Evolutionary conservation across 2,888 invertebrate species (phyloP), one percentile per base, ranked within the genome.

Genomic region (Philhelius pedissequus): DNA sequence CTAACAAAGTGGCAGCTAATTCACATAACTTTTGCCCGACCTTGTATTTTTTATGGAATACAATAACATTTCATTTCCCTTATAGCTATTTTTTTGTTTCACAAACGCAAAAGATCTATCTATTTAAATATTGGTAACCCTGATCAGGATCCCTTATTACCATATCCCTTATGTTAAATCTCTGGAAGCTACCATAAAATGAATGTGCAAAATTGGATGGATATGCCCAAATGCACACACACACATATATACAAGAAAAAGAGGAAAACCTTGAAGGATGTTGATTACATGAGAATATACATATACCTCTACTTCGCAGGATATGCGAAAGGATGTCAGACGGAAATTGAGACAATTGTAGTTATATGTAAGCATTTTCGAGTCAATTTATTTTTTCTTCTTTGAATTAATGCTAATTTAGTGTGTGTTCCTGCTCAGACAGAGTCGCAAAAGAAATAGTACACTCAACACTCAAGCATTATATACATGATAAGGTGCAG

Each of bases 321-420:
- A 73, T 81, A 64, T 70, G 69, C 3, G 18, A 45, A 56, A 64
- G 50, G 70, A 76, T 83, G 74, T 74, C 43, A 64, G 38, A 69
- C 62, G 74, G 78, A 83, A 83, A 83, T 83, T 74, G 69, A 83
- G 69, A 74, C 83, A 83, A 74, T 83, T 73, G 69, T 50, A 74
- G 74, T 50, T 66, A 50, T 74, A 70, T 74, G 78, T 73, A 78
- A 76, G 77, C 56, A 76, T 77, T 77, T n/a, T 50, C 32, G 40
- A 71, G 35, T 62, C 6, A 18, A 40, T 62, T 18, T 54, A 5
- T 20, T 18, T 54, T 4, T 30, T 3, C 8, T 32, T 18, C 7
- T 56, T 18, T 32, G 32, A 20, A 56, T 56, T 35, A 56, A 56
- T 56, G 56, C 35, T 35, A 56, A 56, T 56, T 56, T 56, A 35